Percentiles rank a stretch among this genome's conserved stretches.
phyloP scores from a whole-genome alignment of 2,797 vertebrate species.

The Antrozous pallidus region DNA sequence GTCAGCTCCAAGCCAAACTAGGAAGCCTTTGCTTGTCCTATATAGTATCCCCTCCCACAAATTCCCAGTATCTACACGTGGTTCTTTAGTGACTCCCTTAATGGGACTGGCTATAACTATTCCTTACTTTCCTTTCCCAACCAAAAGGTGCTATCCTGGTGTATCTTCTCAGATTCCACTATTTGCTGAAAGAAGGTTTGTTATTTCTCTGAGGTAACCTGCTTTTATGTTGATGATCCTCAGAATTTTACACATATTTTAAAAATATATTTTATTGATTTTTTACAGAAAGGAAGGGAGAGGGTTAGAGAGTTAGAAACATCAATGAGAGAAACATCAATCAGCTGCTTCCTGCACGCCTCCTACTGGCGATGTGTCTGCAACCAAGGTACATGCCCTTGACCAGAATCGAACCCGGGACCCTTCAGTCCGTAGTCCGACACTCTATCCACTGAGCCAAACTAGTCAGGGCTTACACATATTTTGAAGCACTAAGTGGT shows the following conservation, averaged over 20 bases:
- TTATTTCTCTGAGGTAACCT: background rate
- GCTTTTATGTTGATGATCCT: background rate
- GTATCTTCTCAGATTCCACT: background rate
- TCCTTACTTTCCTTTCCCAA: background rate
- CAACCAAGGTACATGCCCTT: too few species aligned
- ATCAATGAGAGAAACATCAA: too few species aligned
- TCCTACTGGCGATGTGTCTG: too few species aligned
- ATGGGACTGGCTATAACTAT: background rate
- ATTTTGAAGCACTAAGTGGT: background rate
- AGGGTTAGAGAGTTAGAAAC: too few species aligned
- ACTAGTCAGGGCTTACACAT: background rate
- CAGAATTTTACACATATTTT: background rate
- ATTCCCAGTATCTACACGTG: rapidly evolving
- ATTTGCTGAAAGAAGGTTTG: background rate
- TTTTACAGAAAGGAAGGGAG: too few species aligned
- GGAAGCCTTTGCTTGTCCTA: background rate
- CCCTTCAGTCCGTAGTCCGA: too few species aligned
- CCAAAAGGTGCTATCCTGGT: background rate
- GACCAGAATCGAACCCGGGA: too few species aligned
- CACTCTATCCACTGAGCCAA: too few species aligned
- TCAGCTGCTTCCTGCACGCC: too few species aligned
- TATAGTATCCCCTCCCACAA: rapidly evolving
- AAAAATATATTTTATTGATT: too few species aligned
- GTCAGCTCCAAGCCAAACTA: background rate
- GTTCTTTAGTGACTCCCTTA: background rate